Evolutionary conservation across 2,888 invertebrate species (phyloP), one percentile per base, ranked within the genome.

Genomic region (Tetranychus truncatus): DNA sequence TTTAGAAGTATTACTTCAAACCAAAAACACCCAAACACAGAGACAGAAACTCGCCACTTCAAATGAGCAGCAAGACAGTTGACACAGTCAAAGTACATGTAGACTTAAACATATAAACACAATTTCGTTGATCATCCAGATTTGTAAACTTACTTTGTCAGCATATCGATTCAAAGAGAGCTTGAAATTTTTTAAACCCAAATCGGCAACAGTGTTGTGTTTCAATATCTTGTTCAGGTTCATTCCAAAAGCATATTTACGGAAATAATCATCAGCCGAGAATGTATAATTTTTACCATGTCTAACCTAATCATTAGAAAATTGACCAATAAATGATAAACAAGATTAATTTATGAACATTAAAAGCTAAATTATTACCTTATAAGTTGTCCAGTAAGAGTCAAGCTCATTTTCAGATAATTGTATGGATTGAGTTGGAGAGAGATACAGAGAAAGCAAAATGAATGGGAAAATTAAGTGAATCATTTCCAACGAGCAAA

Each of bases 131-230:
- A 34, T 46, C 15, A 11, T 55, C 55, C 55, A 55, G 5, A 55
- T 55, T 15, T 1, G 1, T 55, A 34, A 34, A 55, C 55, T 55
- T 15, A 55, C 55, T 55, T 55, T 9, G 6, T 55, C 55, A 15
- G 55, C 55, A 55, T 15, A 55, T 45, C 75, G 69, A 67, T 76
- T 76, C 65, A 76, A 73, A 15, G 24, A 73, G 21, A 76, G 44
- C 18, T 45, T 21, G 34, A 21, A 76, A 18, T 46, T 34, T 11
- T 45, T 66, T 7, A 71, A 7, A 1, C 75, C 75, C 8, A 65
- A 18, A 67, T 45, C 46, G 15, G 75, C 69, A 8, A 15, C 45
- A 6, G 7, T 3, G 20, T 76, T 76, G 67, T 75, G 75, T 44
- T 20, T 24, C n/a, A 34, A 8, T n/a, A 76, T 76, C 1, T 20